Conservation (phyloP, 2,888 invertebrate species). For the Sepioteuthis lessoniana region DNA sequence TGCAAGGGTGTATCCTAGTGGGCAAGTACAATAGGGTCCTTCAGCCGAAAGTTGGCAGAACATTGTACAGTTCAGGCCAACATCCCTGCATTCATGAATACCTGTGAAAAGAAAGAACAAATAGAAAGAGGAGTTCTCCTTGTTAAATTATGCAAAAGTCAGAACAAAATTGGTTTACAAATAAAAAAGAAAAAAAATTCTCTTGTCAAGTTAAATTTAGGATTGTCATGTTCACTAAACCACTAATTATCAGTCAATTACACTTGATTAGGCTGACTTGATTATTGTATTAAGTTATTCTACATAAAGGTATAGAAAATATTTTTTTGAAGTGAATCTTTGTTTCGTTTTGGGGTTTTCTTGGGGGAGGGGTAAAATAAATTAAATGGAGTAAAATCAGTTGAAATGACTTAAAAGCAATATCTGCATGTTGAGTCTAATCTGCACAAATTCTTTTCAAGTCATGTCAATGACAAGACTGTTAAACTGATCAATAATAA, state of each 20-base stretch:
- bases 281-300: neutral
- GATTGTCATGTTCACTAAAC: neutral
- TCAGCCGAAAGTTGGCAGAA: neutral
- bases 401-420: too few relatives aligned
- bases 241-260: neutral
- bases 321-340: too few relatives aligned
- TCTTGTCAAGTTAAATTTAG: neutral
- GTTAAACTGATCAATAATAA: too few relatives aligned
- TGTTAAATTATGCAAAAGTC: neutral
- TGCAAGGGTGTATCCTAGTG: neutral
- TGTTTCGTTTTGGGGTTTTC: too few relatives aligned
- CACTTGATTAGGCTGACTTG: neutral
- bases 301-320: too few relatives aligned
- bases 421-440: too few relatives aligned
- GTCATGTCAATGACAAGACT: too few relatives aligned
- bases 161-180: neutral
- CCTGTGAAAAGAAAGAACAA: neutral
- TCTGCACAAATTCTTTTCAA: too few relatives aligned
- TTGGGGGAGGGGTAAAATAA: too few relatives aligned
- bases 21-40: neutral
- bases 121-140: neutral
- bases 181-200: neutral
- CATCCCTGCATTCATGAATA: neutral
- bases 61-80: neutral
- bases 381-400: too few relatives aligned